A percentile compares a stretch with the other conserved stretches of the same genome.
Conservation (phyloP, 1,140 invertebrate genomes). For the Drosophila pseudoananassae region DNA sequence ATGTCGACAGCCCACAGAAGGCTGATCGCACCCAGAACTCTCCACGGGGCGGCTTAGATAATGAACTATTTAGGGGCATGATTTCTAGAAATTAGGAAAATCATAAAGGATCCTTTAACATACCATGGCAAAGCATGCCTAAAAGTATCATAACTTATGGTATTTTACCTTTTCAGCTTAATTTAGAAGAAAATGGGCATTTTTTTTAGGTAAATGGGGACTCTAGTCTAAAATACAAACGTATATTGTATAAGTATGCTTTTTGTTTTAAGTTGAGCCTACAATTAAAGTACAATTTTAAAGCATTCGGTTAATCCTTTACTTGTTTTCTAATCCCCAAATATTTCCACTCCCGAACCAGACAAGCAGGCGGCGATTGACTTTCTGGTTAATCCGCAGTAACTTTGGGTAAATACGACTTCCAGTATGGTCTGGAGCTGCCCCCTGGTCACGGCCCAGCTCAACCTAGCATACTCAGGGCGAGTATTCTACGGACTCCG, state of each 20-base stretch:
- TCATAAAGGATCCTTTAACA: constrained; percentile 19
- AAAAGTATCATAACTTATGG: not conserved
- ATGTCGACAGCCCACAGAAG: constrained; percentile 37
- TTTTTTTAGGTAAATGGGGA: not conserved
- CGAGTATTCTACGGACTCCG: constrained; percentile 19
- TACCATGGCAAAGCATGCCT: constrained; percentile 7
- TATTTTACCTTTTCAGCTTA: not conserved
- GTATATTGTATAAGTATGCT: too few species aligned
- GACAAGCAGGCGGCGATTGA: constrained; percentile 50
- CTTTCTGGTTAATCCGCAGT: constrained; percentile 62
- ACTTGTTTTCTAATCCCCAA: constrained; percentile 32
- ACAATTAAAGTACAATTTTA: constrained; percentile 2
- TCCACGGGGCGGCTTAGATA: constrained; percentile 42
- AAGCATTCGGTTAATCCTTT: constrained; percentile 15
- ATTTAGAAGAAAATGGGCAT: not conserved
- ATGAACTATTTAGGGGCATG: constrained; percentile 46
- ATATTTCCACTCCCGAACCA: constrained; percentile 32
- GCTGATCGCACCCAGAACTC: constrained; percentile 22
- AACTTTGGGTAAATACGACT: constrained; percentile 66
- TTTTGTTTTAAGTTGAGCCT: not conserved
- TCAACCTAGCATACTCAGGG: not conserved
- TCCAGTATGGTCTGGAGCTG: constrained; percentile 34
- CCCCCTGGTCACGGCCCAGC: constrained; percentile 27
- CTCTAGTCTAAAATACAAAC: too few species aligned
- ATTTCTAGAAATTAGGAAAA: constrained; percentile 34